Evolutionary conservation across 92 coral and sea anemone species (phyloP), one percentile per base, ranked within the genome.

Genomic region (Epizoanthus ramosus): DNA sequence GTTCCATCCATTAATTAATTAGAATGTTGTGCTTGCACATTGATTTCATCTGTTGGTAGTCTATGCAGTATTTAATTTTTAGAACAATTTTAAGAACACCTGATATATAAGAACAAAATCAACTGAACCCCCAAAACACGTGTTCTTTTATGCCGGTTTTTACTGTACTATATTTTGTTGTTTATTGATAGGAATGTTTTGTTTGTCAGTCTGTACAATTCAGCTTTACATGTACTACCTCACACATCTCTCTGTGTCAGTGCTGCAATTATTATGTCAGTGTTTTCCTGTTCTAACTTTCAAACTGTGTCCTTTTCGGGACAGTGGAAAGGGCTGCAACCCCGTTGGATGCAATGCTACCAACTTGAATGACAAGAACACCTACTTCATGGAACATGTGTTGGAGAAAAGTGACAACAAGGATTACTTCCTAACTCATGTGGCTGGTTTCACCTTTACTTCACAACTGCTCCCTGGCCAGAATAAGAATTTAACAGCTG

Each of bases 401-500:
- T 68, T 96, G 63, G 92, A 92, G 68, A 54, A 87, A 24, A 93
- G 99, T 67, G 53, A 94, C 57, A 86, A 92, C 50, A 83, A 60
- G 28, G 88, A 94, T 72, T 96, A 86, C 90, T 96, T 96, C 81
- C 83, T 84, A 65, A 87, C 85, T n/a, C 86, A 92, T 63, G 93
- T 96, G 28, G 99, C 94, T 31, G 99, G 99, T 0, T 93, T 96
- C 58, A 68, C 91, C 56, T 63, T 93, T 19, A 90, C 85, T 0
- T 68, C 79, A 15, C 68, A 75, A 12, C 74, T 73, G 24, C 8
- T 21, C 23, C 9, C 13, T 10, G 54, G 54, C 14, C 54, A 50
- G 5, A 63, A 22, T 28, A 31, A 3, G 18, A 60, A 35, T 4
- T 1, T 25, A 23, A 12, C 82, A 37, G 57, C 81, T 60, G 71